Evolutionary conservation across 2,113 vertebrate genomes (phyloP), one percentile per base, ranked within the genome.

Genomic region (Perca schrenkii): DNA sequence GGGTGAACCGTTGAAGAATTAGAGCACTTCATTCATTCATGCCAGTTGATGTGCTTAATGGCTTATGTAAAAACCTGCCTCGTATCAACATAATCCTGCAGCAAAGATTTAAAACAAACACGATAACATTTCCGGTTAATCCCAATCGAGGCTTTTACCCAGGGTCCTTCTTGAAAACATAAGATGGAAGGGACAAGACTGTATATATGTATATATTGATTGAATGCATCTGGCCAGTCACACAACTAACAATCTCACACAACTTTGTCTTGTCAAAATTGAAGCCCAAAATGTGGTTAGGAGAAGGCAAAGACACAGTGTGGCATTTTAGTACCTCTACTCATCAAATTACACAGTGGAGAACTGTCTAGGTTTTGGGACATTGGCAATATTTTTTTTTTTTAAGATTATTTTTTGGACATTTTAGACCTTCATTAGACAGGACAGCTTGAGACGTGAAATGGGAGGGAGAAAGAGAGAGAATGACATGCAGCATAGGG

Each of bases 21-120:
- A 82, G 25, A 75, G 74, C 74, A 71, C 68, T 57, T 50, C 31
- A 28, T 28, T 66, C 21, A 46, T 57, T 66, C 40, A 40, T 70
- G 72, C 77, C 81, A 81, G 73, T 49, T 70, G 58, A 77, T 68
- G 80, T 80, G 79, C 87, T 85, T 91, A 88, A 84, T 86, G 87
- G 89, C 62, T 90, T 91, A 87, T 79, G 74, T 83, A 82, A 91
- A 87, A 88, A 88, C 64, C 87, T 79, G 79, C 60, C 43, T 65
- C 19, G 8, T 79, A 89, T 61, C 73, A 58, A 31, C n/a, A 58
- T 93, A 92, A 92, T 93, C 89, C 89, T 69, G 66, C 74, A 36
- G 86, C 72, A 78, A 84, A 79, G 63, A 76, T 84, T 89, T 66
- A 77, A 85, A 82, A 86, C 56, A 74, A 10, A 74, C 76, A 73